Evolutionary conservation across 2,113 vertebrate species (phyloP).

Genomic region (Semnopithecus entellus): DNA sequence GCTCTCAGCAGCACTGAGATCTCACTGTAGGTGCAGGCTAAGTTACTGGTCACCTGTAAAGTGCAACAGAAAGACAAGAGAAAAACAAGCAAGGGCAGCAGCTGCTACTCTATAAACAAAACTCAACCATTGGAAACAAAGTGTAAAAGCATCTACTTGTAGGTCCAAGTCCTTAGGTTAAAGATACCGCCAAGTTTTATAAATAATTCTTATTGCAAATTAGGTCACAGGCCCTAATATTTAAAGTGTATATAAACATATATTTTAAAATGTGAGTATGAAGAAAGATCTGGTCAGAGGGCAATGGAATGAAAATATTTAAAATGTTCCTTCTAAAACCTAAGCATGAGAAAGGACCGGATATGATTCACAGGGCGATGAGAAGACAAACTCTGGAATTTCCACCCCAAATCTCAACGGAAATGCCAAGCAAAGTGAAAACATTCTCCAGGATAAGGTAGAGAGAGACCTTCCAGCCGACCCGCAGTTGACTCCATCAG

Average conservation of each 20-base stretch:
- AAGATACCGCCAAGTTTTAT: too few species aligned
- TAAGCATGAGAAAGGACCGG: background rate
- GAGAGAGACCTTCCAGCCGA: background rate
- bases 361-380: rapidly evolving
- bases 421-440: background rate
- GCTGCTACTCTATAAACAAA: too few species aligned
- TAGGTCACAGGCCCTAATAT: background rate
- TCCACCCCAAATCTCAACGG: background rate
- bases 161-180: background rate
- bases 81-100: background rate
- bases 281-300: background rate
- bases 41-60: too few species aligned
- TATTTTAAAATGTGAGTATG: background rate
- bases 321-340: background rate
- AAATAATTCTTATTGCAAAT: background rate
- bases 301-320: rapidly evolving
- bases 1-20: background rate
- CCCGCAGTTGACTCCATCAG: background rate
- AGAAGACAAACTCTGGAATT: background rate
- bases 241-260: rapidly evolving
- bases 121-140: rapidly evolving
- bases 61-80: rapidly evolving
- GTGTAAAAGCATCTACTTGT: rapidly evolving
- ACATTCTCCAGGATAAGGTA: background rate
- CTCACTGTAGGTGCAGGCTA: background rate